These are phyloP conservation scores for Myxocyprinus asiaticus DNA, from an alignment of 2,113 vertebrate species.

Conservation along the genomic window DNA sequence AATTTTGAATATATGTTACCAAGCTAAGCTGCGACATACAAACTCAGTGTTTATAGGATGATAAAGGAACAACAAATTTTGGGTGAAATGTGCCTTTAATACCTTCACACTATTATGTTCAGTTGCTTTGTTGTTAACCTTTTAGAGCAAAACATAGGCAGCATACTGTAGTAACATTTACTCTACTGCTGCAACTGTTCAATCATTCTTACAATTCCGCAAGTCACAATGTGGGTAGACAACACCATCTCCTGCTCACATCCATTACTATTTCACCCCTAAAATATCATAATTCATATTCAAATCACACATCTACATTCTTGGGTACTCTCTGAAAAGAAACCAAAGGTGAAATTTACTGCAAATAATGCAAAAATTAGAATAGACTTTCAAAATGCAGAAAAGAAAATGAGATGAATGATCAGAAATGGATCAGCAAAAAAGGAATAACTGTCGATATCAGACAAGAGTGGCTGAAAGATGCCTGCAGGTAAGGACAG, in stretches of 20 bases:
- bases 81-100: neutral
- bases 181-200: neutral
- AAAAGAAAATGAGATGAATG: slow-evolving; percentile 33
- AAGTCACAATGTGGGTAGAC: neutral
- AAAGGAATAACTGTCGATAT: slow-evolving; percentile 59
- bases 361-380: slow-evolving; percentile 18
- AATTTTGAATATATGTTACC: neutral
- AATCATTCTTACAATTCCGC: neutral
- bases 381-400: slow-evolving; percentile 39
- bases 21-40: neutral
- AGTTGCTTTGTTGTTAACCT: neutral
- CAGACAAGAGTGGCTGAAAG: slow-evolving; percentile 59
- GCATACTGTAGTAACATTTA: too few species aligned
- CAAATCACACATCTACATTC: neutral
- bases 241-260: neutral
- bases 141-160: neutral
- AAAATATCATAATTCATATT: neutral
- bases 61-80: neutral
- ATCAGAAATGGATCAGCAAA: neutral
- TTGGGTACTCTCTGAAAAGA: slow-evolving; percentile 49
- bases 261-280: neutral
- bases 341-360: neutral
- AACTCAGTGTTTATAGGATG: neutral
- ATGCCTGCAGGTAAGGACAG: slow-evolving; percentile 36
- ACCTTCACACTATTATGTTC: neutral